Base-by-base conservation (phyloP, 1,140 invertebrate species). In the Vanessa atalanta region DNA sequence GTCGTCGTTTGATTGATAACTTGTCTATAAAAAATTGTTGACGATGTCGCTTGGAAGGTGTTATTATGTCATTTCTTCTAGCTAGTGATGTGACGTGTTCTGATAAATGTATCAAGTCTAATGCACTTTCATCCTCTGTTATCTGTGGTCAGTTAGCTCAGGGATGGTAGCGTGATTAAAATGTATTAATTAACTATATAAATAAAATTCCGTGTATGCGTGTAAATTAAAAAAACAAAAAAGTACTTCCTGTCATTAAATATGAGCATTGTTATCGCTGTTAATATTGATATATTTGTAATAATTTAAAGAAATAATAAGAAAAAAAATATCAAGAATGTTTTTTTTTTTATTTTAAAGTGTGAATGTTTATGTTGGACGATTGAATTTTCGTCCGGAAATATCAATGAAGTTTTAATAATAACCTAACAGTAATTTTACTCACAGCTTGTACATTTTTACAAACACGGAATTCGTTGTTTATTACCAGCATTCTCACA, bases 1-100 rank as follows among this genome's bases (percentile, higher is more conserved):
- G 85, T 83, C 82, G 77, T 69, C 74, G 43, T 69, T 81, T 88
- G 87, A 91, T 88, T 87, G 85, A 90, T 88, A 84, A 87, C 77
- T 63, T 50, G 50, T 51, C 61, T 70, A 86, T 84, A 87, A 90
- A 87, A 43, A 90, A 88, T 78, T 81, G 50, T 85, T 81, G 82
- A 83, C 83, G 80, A 79, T 68, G 72, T 74, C 48, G 66, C 74
- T 72, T 77, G 74, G 79, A 80, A 85, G 83, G 83, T 75, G 86
- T 86, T 85, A 90, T 91, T 88, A 90, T 88, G 88, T 90, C 85
- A 87, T 82, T 80, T 70, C 69, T 57, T 73, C 57, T 63, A 66
- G 66, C 70, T 75, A 75, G 72, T 76, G 79, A 79, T 73, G 78
- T 77, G 82, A 82, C 79, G 77, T 72, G 61, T 23, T 70, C 81